Conservation (phyloP, 2,888 invertebrate genomes). For the Microplitis manilae region DNA sequence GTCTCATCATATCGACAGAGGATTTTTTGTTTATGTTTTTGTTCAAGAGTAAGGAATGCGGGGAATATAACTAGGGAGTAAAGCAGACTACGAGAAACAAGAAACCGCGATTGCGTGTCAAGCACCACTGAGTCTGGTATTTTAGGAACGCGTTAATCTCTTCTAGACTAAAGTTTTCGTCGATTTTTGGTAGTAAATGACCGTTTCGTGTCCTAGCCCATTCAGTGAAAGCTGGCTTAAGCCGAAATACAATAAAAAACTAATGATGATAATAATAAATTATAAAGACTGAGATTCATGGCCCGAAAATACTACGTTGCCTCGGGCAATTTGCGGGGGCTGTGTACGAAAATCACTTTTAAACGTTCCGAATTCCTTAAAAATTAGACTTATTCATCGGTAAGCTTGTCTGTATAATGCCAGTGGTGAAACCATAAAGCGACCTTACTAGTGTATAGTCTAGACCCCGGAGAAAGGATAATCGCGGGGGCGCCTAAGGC, state of each 20-base stretch:
- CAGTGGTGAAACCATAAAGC: conserved; percentile 3
- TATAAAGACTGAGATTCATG: conserved; percentile 32
- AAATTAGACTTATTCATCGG: conserved; percentile 58
- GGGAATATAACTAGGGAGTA: too few relatives aligned
- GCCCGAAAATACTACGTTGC: conserved; percentile 30
- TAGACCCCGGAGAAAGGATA: conserved; percentile 34
- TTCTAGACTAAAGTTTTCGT: conserved; percentile 15
- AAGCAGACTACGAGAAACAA: neutral
- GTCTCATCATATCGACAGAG: neutral
- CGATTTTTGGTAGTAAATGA: conserved; percentile 21
- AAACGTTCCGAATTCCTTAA: conserved; percentile 51
- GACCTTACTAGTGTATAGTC: neutral
- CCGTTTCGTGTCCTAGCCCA: conserved; percentile 17
- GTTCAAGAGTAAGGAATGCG: too few relatives aligned
- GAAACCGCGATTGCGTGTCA: conserved; percentile 13
- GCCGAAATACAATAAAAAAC: conserved; percentile 19
- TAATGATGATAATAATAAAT: conserved; percentile 27
- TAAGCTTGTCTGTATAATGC: conserved; percentile 41
- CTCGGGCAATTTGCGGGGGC: conserved; percentile 50
- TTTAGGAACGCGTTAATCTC: conserved; percentile 23
- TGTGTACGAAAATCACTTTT: conserved; percentile 44
- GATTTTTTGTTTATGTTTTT: too few relatives aligned
- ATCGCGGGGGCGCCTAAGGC: conserved; percentile 49
- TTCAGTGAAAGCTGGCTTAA: conserved; percentile 20
- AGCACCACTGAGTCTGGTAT: conserved; percentile 26